A percentile compares a stretch with the other conserved stretches of the same genome.
These are phyloP conservation scores for Gopherus evgoodei DNA, from an alignment of 2,113 vertebrate genomes.

Conservation along the genomic window DNA sequence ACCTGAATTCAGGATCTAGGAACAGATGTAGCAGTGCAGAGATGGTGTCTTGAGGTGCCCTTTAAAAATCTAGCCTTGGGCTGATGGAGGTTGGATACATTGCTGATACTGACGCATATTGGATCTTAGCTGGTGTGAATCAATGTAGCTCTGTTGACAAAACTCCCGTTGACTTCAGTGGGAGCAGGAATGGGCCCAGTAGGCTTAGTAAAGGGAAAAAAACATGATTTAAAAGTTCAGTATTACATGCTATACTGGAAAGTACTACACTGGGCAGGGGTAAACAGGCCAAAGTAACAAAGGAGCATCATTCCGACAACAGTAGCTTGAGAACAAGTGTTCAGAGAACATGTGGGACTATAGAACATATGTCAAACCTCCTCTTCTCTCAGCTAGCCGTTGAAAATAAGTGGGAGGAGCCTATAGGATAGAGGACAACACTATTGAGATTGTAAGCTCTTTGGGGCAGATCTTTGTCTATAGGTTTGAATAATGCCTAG, in stretches of 20 bases:
- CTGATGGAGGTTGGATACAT: neutral
- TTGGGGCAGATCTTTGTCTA: neutral
- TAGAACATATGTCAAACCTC: neutral
- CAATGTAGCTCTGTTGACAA: neutral
- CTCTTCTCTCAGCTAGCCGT: neutral
- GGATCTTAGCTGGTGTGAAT: neutral
- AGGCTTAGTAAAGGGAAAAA: neutral
- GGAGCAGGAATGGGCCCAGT: neutral
- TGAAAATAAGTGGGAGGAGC: neutral
- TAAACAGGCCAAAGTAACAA: neutral
- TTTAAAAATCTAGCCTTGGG: neutral
- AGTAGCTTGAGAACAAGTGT: rapidly evolving
- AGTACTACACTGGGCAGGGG: neutral
- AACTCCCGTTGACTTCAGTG: neutral
- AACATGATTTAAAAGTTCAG: neutral
- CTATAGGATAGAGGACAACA: neutral
- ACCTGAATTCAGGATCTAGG: neutral
- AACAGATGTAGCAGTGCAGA: neutral
- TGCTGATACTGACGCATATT: neutral
- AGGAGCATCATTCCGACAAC: neutral
- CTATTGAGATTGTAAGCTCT: neutral
- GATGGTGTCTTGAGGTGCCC: neutral
- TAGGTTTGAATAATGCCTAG: neutral
- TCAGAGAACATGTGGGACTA: neutral
- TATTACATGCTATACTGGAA: neutral